Conservation (phyloP, 2,113 vertebrate genomes). For the Ammospiza caudacuta region DNA sequence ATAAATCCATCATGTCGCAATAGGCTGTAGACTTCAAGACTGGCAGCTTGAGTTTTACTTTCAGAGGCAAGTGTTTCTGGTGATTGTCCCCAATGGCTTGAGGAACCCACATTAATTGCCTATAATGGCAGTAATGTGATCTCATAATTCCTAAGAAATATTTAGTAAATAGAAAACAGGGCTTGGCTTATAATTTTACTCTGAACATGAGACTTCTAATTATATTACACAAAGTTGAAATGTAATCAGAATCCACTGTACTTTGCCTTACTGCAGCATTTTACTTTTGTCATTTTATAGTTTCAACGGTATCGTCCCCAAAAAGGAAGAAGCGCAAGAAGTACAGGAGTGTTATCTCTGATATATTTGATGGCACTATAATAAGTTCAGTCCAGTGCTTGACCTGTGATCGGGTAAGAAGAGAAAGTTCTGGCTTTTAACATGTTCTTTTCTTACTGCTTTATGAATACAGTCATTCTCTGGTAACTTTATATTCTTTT, state of each 20-base stretch:
- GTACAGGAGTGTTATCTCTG: conserved; percentile 94
- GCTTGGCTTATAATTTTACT: background rate
- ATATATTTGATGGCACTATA: conserved; percentile 96
- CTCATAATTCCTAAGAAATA: background rate
- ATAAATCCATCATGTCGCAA: background rate
- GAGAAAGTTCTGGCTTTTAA: background rate
- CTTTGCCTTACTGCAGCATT: background rate
- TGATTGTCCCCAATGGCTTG: background rate
- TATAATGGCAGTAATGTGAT: background rate
- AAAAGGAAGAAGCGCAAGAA: conserved; percentile 93
- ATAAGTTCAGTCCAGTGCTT: conserved; percentile 97
- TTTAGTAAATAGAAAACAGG: background rate
- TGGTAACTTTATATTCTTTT: background rate
- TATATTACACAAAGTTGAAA: background rate
- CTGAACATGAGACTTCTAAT: background rate
- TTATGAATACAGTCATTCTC: background rate
- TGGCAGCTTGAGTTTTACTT: background rate
- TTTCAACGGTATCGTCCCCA: conserved; percentile 78
- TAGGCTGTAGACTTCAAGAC: background rate
- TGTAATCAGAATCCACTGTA: background rate
- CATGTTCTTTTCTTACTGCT: background rate
- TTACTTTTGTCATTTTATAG: conserved; percentile 51
- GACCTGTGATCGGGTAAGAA: conserved; percentile 91
- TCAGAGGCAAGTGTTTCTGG: background rate
- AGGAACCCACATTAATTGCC: background rate